phyloP scores from a whole-genome alignment of 2,113 vertebrate species.

The Catharus fuscescens region DNA sequence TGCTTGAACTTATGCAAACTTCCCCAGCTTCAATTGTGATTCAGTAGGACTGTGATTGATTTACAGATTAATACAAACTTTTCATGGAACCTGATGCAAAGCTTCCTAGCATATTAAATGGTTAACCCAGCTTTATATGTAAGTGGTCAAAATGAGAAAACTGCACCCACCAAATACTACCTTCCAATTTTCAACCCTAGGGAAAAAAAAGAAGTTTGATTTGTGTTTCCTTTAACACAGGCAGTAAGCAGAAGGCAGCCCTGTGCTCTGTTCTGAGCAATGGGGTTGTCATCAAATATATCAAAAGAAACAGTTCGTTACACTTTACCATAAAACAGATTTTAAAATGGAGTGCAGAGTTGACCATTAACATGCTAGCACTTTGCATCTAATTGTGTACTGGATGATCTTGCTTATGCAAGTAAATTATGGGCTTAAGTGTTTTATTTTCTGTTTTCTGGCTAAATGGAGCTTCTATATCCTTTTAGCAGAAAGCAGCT shows the following conservation, averaged over 20 bases:
- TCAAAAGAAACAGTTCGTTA: background rate
- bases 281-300: background rate
- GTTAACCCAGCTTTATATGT: background rate
- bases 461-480: conserved; percentile 23
- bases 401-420: background rate
- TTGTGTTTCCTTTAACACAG: background rate
- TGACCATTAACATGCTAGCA: conserved; percentile 20
- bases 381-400: conserved; percentile 7
- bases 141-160: background rate
- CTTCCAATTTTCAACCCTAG: background rate
- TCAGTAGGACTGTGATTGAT: background rate
- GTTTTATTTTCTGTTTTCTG: conserved; percentile 45
- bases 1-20: background rate
- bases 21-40: background rate
- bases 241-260: background rate
- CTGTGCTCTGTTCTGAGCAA: background rate
- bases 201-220: background rate
- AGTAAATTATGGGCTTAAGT: background rate
- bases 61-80: background rate
- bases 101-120: conserved; percentile 27
- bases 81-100: conserved; percentile 11
- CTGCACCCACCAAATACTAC: background rate
- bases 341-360: background rate
- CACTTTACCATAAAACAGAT: background rate
- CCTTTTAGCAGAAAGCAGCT: conserved; percentile 46